A percentile compares a stretch with the other conserved stretches of the same genome.
Evolutionary conservation across 2,888 invertebrate species (phyloP).

Genomic region (Cephus nigrinus): DNA sequence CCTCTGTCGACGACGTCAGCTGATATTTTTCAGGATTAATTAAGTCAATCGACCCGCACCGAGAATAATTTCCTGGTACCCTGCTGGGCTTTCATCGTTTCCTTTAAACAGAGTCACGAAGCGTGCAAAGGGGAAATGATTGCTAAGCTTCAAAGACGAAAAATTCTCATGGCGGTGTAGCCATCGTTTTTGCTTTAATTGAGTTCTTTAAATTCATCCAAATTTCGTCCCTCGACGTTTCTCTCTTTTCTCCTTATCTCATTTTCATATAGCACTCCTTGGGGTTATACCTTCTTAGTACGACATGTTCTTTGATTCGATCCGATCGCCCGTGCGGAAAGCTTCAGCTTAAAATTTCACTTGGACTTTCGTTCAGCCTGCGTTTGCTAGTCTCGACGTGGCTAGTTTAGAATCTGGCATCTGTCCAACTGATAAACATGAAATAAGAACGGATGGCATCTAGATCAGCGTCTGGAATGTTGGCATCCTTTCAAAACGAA

Average conservation of each 20-base stretch:
- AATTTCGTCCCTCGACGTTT: not conserved
- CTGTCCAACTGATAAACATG: not conserved
- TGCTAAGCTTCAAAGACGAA: not conserved
- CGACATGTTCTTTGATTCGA: not conserved
- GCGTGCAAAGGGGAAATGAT: slow-evolving; percentile 3
- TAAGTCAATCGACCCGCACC: slow-evolving; percentile 14
- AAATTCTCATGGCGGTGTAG: not conserved
- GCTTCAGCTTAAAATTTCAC: not conserved
- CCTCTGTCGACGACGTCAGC: slow-evolving; percentile 13
- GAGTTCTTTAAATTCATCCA: not conserved
- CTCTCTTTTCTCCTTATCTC: not conserved
- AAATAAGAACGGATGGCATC: slow-evolving; percentile 1
- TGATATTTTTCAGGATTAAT: slow-evolving; percentile 15
- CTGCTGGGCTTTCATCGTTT: slow-evolving; percentile 4
- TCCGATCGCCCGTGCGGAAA: not conserved
- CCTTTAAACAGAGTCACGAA: not conserved
- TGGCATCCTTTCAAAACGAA: not conserved
- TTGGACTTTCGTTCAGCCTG: not conserved
- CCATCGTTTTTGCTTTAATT: not conserved
- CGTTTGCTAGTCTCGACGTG: not conserved
- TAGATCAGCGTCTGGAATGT: not conserved
- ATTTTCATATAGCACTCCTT: not conserved
- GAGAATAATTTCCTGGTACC: slow-evolving; percentile 14
- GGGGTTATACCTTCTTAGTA: not conserved
- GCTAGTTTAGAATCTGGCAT: slow-evolving; percentile 1